Evolutionary conservation across 2,797 vertebrate species (phyloP).

Genomic region (Argentina silus): DNA sequence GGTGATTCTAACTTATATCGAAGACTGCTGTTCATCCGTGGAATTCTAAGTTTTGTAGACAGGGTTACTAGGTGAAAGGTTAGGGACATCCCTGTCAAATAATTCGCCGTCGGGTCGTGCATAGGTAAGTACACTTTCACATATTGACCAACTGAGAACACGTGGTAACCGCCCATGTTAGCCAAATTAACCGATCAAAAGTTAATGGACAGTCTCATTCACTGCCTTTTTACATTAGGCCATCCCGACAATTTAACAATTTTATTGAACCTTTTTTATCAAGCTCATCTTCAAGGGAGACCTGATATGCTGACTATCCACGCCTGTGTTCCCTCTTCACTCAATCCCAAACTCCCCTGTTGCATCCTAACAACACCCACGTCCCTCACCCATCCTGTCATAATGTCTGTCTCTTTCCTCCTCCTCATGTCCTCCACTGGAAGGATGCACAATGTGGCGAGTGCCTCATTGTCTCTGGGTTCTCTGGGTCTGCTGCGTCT

Average conservation of each 20-base stretch:
- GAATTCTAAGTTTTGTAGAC: conserved; percentile 13
- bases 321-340: no score
- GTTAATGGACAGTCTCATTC: background rate
- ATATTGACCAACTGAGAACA: background rate
- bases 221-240: no score
- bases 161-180: background rate
- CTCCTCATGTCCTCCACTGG: conserved; percentile 34
- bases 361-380: background rate
- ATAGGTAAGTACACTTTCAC: conserved; percentile 59
- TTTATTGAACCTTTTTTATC: no score
- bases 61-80: conserved; percentile 65
- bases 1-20: background rate
- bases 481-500: conserved; percentile 86
- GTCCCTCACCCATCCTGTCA: background rate
- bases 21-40: background rate
- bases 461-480: conserved; percentile 80
- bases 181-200: background rate
- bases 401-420: conserved; percentile 2
- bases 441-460: conserved; percentile 80
- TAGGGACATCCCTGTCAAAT: conserved; percentile 32
- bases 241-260: no score
- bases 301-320: no score
- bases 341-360: background rate
- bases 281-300: no score
- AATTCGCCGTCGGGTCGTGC: conserved; percentile 29